phyloP scores from a whole-genome alignment of 2,888 invertebrate species.

The Sympetrum striolatum region DNA sequence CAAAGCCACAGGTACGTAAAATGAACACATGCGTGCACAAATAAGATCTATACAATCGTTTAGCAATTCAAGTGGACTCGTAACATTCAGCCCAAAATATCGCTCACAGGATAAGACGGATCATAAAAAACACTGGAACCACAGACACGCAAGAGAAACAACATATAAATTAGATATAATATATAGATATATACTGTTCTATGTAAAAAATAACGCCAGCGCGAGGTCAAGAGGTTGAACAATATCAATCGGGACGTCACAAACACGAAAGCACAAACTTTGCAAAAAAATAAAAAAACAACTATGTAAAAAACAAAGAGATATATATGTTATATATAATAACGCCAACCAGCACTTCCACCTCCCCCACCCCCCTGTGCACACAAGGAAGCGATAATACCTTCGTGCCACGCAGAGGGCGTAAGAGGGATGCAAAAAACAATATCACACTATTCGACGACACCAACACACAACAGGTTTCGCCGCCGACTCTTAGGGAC shows the following conservation, averaged over 20 bases:
- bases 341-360: conserved; percentile 36
- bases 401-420: background rate
- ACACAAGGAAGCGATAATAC: conserved; percentile 14
- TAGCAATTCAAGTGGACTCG: background rate
- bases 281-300: conserved; percentile 21
- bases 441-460: conserved; percentile 28
- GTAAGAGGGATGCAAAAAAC: conserved; percentile 9
- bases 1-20: conserved; percentile 33
- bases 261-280: conserved; percentile 34
- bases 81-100: conserved; percentile 23
- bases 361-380: background rate
- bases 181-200: background rate
- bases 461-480: conserved; percentile 36
- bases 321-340: background rate
- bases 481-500: background rate
- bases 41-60: conserved; percentile 16
- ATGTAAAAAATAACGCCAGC: background rate
- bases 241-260: conserved; percentile 14
- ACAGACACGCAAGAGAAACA: background rate
- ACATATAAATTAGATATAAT: background rate
- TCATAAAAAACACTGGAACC: background rate
- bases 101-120: background rate
- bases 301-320: conserved; percentile 4
- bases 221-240: background rate
- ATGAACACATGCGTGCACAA: conserved; percentile 22